Conservation (phyloP, 2,888 invertebrate genomes). For the Hyalella azteca region DNA sequence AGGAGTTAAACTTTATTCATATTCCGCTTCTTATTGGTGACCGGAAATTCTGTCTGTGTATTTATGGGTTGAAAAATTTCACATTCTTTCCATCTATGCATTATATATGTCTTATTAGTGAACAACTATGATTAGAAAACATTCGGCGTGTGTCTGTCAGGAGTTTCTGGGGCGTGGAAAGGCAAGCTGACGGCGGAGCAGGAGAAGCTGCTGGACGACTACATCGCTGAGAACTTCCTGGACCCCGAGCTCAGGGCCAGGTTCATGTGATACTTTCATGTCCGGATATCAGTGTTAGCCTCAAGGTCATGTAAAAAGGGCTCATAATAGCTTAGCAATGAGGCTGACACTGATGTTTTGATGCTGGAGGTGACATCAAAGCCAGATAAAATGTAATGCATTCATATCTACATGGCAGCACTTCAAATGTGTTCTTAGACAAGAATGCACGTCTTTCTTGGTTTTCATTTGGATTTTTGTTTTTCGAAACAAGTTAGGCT, state of each 20-base stretch:
- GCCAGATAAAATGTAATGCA: no score
- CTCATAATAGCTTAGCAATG: no score
- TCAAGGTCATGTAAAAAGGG: no score
- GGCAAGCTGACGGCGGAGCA: slow-evolving; percentile 32
- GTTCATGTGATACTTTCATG: not conserved
- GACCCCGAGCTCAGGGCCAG: not conserved
- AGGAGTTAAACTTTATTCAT: not conserved
- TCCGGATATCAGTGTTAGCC: not conserved
- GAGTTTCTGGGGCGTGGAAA: not conserved
- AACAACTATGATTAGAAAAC: not conserved
- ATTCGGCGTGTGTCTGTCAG: not conserved
- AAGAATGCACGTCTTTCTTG: no score
- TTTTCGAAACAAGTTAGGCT: no score
- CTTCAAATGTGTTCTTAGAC: no score
- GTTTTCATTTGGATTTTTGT: no score
- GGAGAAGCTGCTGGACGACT: not conserved
- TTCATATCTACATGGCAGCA: no score
- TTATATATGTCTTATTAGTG: not conserved
- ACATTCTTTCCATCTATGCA: not conserved
- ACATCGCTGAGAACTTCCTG: slow-evolving; percentile 1
- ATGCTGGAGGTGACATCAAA: no score
- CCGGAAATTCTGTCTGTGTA: not conserved
- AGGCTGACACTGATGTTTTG: no score
- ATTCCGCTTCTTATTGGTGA: not conserved
- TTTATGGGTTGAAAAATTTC: not conserved